Evolutionary conservation across 2,113 vertebrate species (phyloP), one percentile per base, ranked within the genome.

Genomic region (Oryzias curvinotus): DNA sequence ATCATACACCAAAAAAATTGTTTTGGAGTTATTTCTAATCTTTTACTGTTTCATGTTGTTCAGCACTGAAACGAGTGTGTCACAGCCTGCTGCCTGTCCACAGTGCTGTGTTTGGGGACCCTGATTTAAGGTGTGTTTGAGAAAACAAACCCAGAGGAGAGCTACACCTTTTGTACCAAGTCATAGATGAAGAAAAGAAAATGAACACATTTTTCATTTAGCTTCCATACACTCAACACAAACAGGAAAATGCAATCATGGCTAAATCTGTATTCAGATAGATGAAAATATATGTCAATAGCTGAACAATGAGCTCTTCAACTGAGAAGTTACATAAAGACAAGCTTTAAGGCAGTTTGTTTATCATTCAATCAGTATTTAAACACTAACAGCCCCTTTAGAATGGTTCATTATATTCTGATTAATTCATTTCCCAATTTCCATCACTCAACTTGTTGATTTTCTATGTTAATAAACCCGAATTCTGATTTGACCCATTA

Each of bases 311-410:
- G 45, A 58, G 45, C 13, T 58, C 30, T 48, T 5, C 45, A 43
- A 52, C 15, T 42, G 7, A 7, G 52, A 21, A 12, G 36, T 36
- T 65, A 36, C 28, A 52, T 56, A 64, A 60, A 66, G 0, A 59
- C 52, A 57, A 62, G 64, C 71, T 81, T 79, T 78, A 71, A 84
- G 81, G 81, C 80, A 73, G 74, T 67, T 71, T 74, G 46, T 50
- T 62, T 58, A 81, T 73, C 50, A 52, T 61, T 62, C 50, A 21
- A 21, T 36, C 5, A 49, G 42, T n/a, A 3, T 57, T 19, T 19
- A 48, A 8, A 48, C 3, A 56, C 18, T 43, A 3, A 17, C 26
- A 36, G 3, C 16, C 21, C 28, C 36, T 44, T 46, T 6, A 21
- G 72, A 42, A 43, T n/a, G 60, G 57, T 47, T 71, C 21, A 47